A percentile compares a stretch with the other conserved stretches of the same genome.
These are phyloP conservation scores for Stercorarius parasiticus DNA, from an alignment of 2,113 vertebrate species.

Conservation along the genomic window DNA sequence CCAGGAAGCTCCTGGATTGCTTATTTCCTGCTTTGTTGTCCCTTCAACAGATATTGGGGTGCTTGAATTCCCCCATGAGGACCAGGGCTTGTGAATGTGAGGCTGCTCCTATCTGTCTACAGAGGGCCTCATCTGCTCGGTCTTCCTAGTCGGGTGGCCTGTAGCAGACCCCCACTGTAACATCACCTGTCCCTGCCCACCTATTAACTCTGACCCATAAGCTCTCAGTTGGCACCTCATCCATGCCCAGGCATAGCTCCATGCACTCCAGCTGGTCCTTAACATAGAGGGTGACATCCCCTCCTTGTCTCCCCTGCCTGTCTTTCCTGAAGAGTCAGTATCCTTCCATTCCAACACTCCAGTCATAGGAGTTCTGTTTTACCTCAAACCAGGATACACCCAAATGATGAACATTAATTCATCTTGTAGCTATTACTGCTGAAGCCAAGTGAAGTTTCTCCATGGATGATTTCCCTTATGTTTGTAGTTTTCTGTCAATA, in stretches of 20 bases:
- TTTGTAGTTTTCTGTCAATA: not conserved
- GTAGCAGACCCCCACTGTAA: not conserved
- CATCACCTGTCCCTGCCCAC: not conserved
- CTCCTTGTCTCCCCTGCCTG: not conserved
- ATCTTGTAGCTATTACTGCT: not conserved
- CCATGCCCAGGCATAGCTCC: not conserved
- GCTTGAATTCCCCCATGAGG: not conserved
- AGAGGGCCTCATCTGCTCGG: not conserved
- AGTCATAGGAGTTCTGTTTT: not conserved
- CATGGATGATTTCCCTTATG: not conserved
- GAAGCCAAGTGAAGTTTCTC: not conserved
- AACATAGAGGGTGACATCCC: not conserved
- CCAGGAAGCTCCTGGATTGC: not conserved
- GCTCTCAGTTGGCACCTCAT: not conserved
- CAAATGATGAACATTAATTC: not conserved
- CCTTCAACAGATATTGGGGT: not conserved
- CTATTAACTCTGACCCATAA: not conserved
- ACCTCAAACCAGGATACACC: not conserved
- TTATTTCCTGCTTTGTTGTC: not conserved
- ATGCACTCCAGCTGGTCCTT: not conserved
- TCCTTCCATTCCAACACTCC: not conserved
- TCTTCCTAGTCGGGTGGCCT: not conserved
- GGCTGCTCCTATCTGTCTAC: not conserved
- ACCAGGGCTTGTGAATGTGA: not conserved
- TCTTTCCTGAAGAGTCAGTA: not conserved